Conservation (phyloP, 2,888 invertebrate species). For the Germaria angustata region DNA sequence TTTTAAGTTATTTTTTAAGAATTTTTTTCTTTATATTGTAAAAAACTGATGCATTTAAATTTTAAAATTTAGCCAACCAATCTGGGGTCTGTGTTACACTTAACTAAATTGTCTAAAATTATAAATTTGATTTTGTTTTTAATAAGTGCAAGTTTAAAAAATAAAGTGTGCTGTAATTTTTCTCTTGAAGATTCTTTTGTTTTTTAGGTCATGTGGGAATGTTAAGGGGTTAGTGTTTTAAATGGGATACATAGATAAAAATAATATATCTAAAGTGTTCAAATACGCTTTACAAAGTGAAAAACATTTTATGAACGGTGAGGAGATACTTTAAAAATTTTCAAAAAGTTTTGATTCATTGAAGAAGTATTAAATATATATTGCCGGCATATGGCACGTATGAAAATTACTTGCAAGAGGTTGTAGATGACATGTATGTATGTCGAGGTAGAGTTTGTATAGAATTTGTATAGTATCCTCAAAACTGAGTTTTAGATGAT, state of each 20-base stretch:
- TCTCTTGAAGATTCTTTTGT: neutral
- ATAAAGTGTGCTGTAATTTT: neutral
- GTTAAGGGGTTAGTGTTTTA: conserved; percentile 34
- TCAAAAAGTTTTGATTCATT: too few species aligned
- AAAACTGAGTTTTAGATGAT: too few species aligned
- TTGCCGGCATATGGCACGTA: too few species aligned
- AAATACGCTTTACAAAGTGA: neutral
- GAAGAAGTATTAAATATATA: too few species aligned
- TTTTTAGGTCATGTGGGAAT: conserved; percentile 58
- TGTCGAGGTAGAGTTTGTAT: too few species aligned
- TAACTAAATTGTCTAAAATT: conserved; percentile 31
- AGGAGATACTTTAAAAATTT: too few species aligned
- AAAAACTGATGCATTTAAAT: conserved; percentile 15
- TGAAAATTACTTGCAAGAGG: too few species aligned
- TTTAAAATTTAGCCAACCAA: conserved; percentile 60
- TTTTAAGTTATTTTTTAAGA: conserved; percentile 37
- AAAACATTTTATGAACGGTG: too few species aligned
- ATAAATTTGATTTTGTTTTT: conserved; percentile 11
- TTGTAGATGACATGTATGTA: too few species aligned
- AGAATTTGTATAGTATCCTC: too few species aligned
- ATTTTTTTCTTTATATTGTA: neutral
- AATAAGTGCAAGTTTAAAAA: conserved; percentile 34
- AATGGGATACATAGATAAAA: conserved; percentile 10
- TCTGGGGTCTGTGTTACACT: conserved; percentile 52
- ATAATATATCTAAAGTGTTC: neutral